Base-by-base conservation (phyloP, 2,888 invertebrate species). In the Oxystoma pomonae region DNA sequence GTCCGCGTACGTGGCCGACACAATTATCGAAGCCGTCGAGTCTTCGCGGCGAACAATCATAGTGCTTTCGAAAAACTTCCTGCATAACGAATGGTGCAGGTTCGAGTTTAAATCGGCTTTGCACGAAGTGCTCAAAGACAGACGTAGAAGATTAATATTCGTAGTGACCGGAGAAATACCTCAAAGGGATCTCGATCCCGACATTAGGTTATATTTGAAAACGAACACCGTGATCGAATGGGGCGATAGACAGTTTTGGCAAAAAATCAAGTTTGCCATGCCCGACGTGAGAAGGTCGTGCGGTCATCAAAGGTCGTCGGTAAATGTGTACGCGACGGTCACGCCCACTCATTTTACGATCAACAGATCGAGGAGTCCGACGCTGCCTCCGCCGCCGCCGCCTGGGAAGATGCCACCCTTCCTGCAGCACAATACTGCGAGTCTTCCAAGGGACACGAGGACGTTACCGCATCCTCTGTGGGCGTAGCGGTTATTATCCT, bases 201-300 rank as follows among this genome's bases (percentile, higher is more conserved):
- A 96, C 81, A 85, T 97, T 77, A 86, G 94, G 72, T 87, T 93
- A 77, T 94, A 94, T 81, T 85, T 97, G 75, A 90, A 95, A 75
- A 91, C 93, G 66, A 93, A 94, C 82, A 93, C 94, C 73, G 91
- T 94, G 79, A 89, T 98, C 77, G 92, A 93, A 80, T 94, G 93
- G 91, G 93, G 93, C 68, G 96, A 98, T 81, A 90, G 92, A 78
- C 89, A 94, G 77, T 98, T 98, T 84, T 98, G 98, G 98, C 94
- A 96, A 78, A 96, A 97, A 82, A 83, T 98, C 68, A 88, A 92
- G 77, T 93, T 93, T 77, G 92, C 94, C 61, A 88, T 96, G 87
- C 96, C 96, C 65, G 92, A 92, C 80, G 85, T 87, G 71, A 83
- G 86, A 78, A 84, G 86, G 81, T 75, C 78, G 17, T 86, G 86